These are phyloP conservation scores for Druceiella hillmani DNA, from an alignment of 2,888 invertebrate species.

Conservation along the genomic window DNA sequence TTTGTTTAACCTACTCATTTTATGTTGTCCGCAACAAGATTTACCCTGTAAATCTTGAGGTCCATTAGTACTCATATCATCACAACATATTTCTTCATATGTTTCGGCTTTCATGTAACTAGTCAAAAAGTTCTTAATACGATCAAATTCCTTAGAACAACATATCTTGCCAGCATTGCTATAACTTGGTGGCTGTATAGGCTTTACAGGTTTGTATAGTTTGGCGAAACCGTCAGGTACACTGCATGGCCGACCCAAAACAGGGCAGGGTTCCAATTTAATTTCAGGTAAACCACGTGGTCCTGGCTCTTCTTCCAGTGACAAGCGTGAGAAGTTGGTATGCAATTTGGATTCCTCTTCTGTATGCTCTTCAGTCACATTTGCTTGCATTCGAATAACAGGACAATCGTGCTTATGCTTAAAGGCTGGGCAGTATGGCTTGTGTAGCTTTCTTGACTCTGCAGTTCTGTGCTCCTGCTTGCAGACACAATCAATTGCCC, in stretches of 20 bases:
- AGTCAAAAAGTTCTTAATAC: conserved; percentile 42
- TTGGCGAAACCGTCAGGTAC: conserved; percentile 44
- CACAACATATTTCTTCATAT: too few relatives aligned
- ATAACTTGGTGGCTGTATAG: conserved; percentile 36
- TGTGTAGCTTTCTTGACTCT: conserved; percentile 35
- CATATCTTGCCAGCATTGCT: conserved; percentile 44
- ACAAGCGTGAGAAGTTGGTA: too few relatives aligned
- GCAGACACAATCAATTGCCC: conserved; percentile 42
- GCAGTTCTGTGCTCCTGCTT: conserved; percentile 32
- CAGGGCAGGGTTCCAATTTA: conserved; percentile 43
- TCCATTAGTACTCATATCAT: too few relatives aligned
- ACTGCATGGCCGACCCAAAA: conserved; percentile 41
- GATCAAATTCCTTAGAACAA: conserved; percentile 44
- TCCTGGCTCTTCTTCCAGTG: too few relatives aligned
- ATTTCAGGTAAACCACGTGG: conserved; percentile 46
- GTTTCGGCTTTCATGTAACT: conserved; percentile 41
- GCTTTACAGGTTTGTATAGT: conserved; percentile 41
- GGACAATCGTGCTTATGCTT: conserved; percentile 40
- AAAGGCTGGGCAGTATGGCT: conserved; percentile 39
- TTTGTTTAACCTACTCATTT: too few relatives aligned
- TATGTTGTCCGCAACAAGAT: too few relatives aligned
- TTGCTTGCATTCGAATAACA: conserved; percentile 32
- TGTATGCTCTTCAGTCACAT: conserved; percentile 32
- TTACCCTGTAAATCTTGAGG: too few relatives aligned
- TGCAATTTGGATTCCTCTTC: conserved; percentile 39